Conservation (phyloP, 1,140 invertebrate species). For the Sarcophaga bullata region DNA sequence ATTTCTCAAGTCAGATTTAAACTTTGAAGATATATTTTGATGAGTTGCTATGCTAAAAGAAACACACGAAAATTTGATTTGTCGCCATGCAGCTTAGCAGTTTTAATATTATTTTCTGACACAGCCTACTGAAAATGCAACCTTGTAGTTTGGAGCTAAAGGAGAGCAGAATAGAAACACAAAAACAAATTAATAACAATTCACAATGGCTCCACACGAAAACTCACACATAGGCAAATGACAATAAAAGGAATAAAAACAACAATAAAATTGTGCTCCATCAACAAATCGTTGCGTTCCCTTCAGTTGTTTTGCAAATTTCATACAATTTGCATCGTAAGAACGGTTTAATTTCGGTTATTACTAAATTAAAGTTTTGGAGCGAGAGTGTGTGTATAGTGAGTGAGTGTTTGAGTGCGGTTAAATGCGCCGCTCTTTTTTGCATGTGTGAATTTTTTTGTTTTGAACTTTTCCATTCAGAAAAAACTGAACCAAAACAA, state of each 20-base stretch:
- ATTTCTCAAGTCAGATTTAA: no score
- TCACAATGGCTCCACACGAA: background rate
- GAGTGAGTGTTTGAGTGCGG: background rate
- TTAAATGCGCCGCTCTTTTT: slow-evolving; percentile 51
- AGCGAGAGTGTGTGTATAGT: background rate
- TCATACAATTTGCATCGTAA: slow-evolving; percentile 17
- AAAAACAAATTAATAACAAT: background rate
- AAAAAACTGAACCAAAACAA: slow-evolving; percentile 51
- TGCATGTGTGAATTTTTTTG: slow-evolving; percentile 61
- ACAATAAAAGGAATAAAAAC: background rate
- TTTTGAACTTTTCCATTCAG: slow-evolving; percentile 65
- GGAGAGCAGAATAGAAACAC: background rate
- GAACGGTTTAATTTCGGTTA: background rate
- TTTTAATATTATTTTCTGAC: no score
- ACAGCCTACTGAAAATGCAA: no score
- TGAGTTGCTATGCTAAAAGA: no score
- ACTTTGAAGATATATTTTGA: no score
- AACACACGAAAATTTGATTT: no score
- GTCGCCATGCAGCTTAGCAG: no score
- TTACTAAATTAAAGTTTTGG: background rate
- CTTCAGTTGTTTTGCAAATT: slow-evolving; percentile 21
- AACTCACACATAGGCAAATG: background rate
- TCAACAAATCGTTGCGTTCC: background rate
- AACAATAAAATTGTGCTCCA: background rate
- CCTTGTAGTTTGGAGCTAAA: no score